phyloP scores from a whole-genome alignment of 2,113 vertebrate species.

The Microtus montanus region DNA sequence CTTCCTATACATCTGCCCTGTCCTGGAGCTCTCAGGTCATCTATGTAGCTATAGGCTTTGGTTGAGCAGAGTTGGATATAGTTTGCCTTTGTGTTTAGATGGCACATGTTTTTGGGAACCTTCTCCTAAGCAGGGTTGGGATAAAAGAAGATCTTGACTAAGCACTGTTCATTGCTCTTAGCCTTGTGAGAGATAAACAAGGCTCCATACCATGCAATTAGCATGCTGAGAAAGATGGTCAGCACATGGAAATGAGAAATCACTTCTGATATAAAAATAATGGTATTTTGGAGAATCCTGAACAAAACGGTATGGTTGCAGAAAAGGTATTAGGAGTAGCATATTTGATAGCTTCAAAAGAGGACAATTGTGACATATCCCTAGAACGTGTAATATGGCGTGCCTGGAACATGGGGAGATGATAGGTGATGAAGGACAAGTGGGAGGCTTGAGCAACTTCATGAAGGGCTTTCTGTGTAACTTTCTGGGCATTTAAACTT shows the following conservation, averaged over 20 bases:
- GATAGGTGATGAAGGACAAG: not conserved
- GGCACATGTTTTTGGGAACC: not conserved
- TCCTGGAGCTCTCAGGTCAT: not conserved
- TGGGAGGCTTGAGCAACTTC: not conserved
- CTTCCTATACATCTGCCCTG: not conserved
- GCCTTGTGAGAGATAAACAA: not conserved
- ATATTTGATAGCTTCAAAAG: not conserved
- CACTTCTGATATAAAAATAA: not conserved
- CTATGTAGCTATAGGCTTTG: not conserved
- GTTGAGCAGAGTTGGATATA: not conserved
- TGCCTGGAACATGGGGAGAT: not conserved
- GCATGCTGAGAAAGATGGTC: not conserved
- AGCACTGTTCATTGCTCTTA: not conserved
- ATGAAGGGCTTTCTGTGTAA: not conserved
- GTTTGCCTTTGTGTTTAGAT: slow-evolving; percentile 2
- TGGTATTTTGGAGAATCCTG: not conserved
- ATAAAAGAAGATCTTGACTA: not conserved
- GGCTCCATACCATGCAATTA: not conserved
- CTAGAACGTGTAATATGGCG: not conserved
- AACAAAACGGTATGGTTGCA: not conserved
- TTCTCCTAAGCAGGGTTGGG: not conserved
- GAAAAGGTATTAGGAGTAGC: not conserved
- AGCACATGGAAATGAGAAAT: not conserved
- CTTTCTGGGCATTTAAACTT: not conserved
- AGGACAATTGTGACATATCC: not conserved